Conservation (phyloP, 2,888 invertebrate genomes). For the Heliconius ethilla region DNA sequence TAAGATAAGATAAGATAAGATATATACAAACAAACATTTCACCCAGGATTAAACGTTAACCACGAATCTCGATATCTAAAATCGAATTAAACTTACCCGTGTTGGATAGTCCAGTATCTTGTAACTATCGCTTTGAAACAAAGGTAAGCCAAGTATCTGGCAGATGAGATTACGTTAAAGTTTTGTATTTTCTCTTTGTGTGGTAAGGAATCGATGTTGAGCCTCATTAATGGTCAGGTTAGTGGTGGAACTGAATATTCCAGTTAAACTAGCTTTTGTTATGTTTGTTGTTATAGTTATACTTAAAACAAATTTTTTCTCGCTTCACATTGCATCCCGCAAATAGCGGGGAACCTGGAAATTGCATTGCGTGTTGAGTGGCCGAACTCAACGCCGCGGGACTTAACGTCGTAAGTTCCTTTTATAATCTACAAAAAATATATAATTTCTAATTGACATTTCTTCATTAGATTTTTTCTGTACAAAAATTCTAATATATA, state of each 20-base stretch:
- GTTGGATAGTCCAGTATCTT: slow-evolving; percentile 36
- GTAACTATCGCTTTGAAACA: slow-evolving; percentile 34
- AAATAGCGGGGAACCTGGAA: too few species aligned
- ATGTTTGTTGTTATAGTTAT: too few species aligned
- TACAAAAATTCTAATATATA: too few species aligned
- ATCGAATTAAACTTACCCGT: slow-evolving; percentile 37
- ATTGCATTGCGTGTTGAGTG: too few species aligned
- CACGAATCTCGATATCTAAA: slow-evolving; percentile 4
- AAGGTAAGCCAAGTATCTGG: slow-evolving; percentile 39
- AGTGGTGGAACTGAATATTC: slow-evolving; percentile 21
- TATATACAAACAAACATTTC: background rate
- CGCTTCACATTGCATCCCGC: too few species aligned
- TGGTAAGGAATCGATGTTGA: slow-evolving; percentile 30
- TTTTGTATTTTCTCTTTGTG: slow-evolving; percentile 34
- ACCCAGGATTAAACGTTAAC: slow-evolving; percentile 4
- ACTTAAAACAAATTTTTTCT: too few species aligned
- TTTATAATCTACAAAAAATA: too few species aligned
- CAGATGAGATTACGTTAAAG: slow-evolving; percentile 38
- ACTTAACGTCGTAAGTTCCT: too few species aligned
- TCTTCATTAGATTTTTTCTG: too few species aligned
- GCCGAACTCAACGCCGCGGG: too few species aligned
- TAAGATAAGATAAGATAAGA: too few species aligned
- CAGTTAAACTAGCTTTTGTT: background rate
- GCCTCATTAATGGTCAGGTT: slow-evolving; percentile 19
- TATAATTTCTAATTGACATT: too few species aligned